These are phyloP conservation scores for Hydractinia symbiolongicarpus DNA, from an alignment of 30 jellyfish, hydroid and myxozoan genomes.

Conservation along the genomic window DNA sequence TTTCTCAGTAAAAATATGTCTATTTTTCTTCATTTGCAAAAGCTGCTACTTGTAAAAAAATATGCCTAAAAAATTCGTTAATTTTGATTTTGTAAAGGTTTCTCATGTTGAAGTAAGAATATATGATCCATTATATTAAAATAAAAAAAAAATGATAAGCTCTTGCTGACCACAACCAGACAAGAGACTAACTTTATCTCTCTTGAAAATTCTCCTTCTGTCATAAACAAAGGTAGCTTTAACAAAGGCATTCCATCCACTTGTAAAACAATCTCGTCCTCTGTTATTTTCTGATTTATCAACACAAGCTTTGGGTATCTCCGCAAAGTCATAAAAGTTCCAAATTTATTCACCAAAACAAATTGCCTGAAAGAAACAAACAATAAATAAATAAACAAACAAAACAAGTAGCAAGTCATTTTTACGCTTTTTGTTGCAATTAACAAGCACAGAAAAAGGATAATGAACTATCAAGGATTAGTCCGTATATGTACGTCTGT, in stretches of 20 bases:
- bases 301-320: conserved; percentile 28
- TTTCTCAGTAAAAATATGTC: too few relatives aligned
- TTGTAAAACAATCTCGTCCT: conserved; percentile 19
- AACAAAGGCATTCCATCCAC: conserved; percentile 26
- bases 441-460: too few relatives aligned
- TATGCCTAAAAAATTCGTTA: too few relatives aligned
- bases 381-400: background rate
- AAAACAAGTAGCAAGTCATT: too few relatives aligned
- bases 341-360: conserved; percentile 19
- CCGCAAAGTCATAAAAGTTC: conserved; percentile 29
- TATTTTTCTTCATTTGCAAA: too few relatives aligned
- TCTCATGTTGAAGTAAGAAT: too few relatives aligned
- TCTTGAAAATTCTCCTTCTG: conserved; percentile 2
- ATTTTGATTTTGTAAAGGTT: too few relatives aligned
- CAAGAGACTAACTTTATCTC: conserved; percentile 9
- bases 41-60: too few relatives aligned
- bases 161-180: background rate
- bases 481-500: background rate
- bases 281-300: conserved; percentile 10
- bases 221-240: conserved; percentile 19
- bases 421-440: too few relatives aligned
- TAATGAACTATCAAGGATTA: too few relatives aligned
- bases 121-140: too few relatives aligned
- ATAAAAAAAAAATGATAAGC: too few relatives aligned
- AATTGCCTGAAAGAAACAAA: conserved; percentile 19